A percentile compares a stretch with the other conserved stretches of the same genome.
These are phyloP conservation scores for Denticeps clupeoides DNA, from an alignment of 2,797 vertebrate species.

Conservation along the genomic window DNA sequence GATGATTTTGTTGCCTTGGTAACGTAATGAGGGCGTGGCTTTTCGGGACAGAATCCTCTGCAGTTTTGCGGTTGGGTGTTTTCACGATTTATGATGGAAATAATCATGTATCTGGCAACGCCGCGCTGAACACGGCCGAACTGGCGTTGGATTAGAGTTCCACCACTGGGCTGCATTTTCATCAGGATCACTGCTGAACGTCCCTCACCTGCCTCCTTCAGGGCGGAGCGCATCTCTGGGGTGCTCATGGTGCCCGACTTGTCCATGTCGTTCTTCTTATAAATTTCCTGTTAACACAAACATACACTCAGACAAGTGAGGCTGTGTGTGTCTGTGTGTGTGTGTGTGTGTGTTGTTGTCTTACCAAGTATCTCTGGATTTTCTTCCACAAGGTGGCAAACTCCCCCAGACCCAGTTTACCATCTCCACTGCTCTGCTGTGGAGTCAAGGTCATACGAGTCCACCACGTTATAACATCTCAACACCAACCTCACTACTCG, in stretches of 20 bases:
- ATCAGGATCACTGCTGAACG: no score
- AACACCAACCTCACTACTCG: background rate
- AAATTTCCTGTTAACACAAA: slow-evolving; percentile 54
- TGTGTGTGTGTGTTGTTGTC: background rate
- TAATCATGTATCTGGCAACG: no score
- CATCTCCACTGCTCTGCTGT: slow-evolving; percentile 58
- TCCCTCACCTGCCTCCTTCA: slow-evolving; percentile 71
- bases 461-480: background rate
- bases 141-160: no score
- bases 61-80: no score
- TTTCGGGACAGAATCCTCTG: no score
- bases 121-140: no score
- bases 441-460: slow-evolving; percentile 44
- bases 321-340: background rate
- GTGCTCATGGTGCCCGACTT: slow-evolving; percentile 66
- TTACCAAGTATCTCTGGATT: slow-evolving; percentile 75
- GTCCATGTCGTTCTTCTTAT: slow-evolving; percentile 59
- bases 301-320: background rate
- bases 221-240: slow-evolving; percentile 67
- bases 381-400: slow-evolving; percentile 83
- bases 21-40: no score
- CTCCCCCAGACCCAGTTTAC: slow-evolving; percentile 66
- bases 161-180: no score
- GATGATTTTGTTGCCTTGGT: no score
- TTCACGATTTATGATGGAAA: no score